These are phyloP conservation scores for Microctenopoma steveboyesi DNA, from an alignment of 2,797 vertebrate genomes.

Conservation along the genomic window DNA sequence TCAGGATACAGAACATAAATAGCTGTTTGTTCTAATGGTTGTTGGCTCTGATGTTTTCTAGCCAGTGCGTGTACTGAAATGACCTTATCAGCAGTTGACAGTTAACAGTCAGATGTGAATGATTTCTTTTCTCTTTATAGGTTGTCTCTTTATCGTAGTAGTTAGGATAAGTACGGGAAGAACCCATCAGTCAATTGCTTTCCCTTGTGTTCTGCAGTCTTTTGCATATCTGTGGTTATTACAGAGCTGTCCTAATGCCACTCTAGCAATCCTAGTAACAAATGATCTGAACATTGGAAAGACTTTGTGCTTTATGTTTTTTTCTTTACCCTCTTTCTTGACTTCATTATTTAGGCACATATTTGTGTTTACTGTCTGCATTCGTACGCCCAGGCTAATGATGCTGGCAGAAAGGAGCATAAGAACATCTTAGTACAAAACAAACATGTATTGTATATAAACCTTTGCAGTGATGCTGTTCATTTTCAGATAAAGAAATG, in stretches of 20 bases:
- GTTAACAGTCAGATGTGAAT: neutral
- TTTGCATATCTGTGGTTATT: constrained; percentile 42
- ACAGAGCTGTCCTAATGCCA: constrained; percentile 35
- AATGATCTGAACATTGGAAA: constrained; percentile 17
- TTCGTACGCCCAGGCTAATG: constrained; percentile 18
- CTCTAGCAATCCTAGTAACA: constrained; percentile 30
- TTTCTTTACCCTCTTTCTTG: constrained; percentile 1
- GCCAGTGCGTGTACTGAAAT: neutral
- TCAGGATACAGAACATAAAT: neutral
- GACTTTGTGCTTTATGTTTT: constrained; percentile 7
- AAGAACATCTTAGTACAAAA: constrained; percentile 8
- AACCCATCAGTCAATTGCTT: constrained; percentile 19
- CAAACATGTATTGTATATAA: constrained; percentile 3
- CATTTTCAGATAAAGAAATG: constrained; percentile 4
- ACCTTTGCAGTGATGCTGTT: constrained; percentile 24
- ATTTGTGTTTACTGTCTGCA: constrained; percentile 25
- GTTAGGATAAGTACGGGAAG: constrained; percentile 13
- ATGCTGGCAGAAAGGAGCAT: constrained; percentile 14
- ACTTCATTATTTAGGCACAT: constrained; percentile 12
- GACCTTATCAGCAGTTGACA: neutral
- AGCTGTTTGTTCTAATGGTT: neutral
- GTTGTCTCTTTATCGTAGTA: constrained; percentile 13
- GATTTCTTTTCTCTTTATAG: neutral
- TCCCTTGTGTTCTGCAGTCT: constrained; percentile 31
- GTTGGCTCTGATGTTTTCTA: neutral